Evolutionary conservation across 1,140 invertebrate genomes (phyloP).

Genomic region (Helicorthomorpha holstii): DNA sequence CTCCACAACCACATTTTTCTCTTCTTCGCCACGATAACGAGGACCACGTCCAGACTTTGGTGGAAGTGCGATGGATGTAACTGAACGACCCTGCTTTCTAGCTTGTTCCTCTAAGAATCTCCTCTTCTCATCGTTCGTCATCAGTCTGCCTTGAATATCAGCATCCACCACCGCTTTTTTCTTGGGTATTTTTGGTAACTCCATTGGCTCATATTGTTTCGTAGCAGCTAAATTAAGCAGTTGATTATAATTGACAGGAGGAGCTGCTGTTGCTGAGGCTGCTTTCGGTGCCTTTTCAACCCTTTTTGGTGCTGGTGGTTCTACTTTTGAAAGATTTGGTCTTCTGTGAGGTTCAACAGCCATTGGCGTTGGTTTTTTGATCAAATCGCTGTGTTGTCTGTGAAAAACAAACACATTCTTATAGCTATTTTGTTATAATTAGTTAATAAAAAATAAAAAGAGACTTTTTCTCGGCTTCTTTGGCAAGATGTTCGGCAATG

Average conservation of each 20-base stretch:
- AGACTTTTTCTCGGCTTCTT: background rate
- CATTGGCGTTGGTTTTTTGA: too few species aligned
- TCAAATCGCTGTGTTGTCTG: too few species aligned
- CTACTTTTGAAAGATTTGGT: too few species aligned
- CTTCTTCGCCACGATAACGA: too few species aligned
- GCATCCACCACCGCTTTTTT: background rate
- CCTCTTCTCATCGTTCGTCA: constrained; percentile 1
- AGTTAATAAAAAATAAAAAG: background rate
- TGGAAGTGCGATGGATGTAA: background rate
- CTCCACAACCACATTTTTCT: too few species aligned
- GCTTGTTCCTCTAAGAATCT: background rate
- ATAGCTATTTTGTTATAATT: background rate
- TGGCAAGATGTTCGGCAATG: background rate
- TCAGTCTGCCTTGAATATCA: background rate
- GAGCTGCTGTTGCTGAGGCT: too few species aligned
- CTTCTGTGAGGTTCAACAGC: too few species aligned
- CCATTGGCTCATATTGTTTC: constrained; percentile 3
- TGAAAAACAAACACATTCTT: too few species aligned
- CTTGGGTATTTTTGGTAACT: too few species aligned
- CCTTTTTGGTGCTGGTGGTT: too few species aligned
- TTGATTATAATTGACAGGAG: background rate
- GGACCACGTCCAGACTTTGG: too few species aligned
- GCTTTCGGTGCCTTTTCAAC: too few species aligned
- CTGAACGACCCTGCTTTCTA: background rate
- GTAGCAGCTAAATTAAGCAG: background rate